These are phyloP conservation scores for Caenorhabditis angaria DNA, from an alignment of 2,888 invertebrate species.

Conservation along the genomic window DNA sequence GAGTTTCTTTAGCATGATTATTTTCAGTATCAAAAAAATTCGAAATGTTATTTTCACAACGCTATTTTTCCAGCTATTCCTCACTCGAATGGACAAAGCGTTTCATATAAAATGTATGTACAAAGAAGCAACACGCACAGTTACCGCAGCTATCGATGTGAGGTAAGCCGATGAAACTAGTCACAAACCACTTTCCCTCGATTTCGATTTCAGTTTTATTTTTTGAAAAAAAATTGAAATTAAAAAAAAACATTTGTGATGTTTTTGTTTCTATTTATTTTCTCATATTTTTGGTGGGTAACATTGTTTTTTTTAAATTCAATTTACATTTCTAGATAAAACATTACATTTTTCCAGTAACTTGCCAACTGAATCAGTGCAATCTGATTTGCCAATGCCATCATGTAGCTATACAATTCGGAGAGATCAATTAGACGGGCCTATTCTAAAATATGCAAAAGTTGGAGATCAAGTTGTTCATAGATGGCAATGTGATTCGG, in stretches of 20 bases:
- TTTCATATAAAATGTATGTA: constrained; percentile 72
- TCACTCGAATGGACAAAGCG: constrained; percentile 71
- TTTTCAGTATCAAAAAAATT: no score
- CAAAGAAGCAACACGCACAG: constrained; percentile 63
- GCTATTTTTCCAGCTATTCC: constrained; percentile 59
- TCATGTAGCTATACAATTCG: constrained; percentile 71
- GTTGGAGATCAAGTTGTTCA: constrained; percentile 72
- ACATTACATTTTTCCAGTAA: constrained; percentile 54
- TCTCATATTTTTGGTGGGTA: not conserved
- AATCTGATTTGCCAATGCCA: constrained; percentile 69
- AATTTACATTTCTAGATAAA: not conserved
- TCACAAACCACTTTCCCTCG: not conserved
- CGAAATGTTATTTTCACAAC: not conserved
- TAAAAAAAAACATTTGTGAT: not conserved
- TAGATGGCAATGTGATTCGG: constrained; percentile 71
- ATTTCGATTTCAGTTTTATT: not conserved
- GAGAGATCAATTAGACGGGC: constrained; percentile 70
- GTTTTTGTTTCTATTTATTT: not conserved
- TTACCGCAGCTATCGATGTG: constrained; percentile 67
- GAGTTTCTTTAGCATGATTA: no score
- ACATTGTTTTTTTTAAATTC: not conserved
- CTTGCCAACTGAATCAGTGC: constrained; percentile 64
- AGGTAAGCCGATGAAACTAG: constrained; percentile 56
- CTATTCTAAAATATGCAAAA: constrained; percentile 67
- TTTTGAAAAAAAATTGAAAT: not conserved